A percentile compares a stretch with the other conserved stretches of the same genome.
These are phyloP conservation scores for Platycercus adscitus DNA, from an alignment of 2,113 vertebrate species.

Conservation along the genomic window DNA sequence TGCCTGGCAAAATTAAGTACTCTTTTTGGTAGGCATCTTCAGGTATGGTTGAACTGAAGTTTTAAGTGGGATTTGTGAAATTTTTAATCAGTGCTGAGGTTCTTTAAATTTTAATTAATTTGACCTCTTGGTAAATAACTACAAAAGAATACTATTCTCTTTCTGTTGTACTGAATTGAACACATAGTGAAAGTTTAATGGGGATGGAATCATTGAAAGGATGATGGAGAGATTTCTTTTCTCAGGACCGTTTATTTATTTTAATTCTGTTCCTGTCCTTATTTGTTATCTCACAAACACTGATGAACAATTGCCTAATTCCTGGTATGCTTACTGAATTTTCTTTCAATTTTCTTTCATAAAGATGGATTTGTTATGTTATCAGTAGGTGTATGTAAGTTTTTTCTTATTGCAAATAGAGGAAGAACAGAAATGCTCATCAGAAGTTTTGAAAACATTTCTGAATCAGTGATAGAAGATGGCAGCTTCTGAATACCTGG, in stretches of 20 bases:
- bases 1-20: neutral
- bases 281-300: neutral
- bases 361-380: neutral
- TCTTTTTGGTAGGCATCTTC: neutral
- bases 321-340: neutral
- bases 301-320: neutral
- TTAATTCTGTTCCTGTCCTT: neutral
- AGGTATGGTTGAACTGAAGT: neutral
- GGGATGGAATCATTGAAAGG: neutral
- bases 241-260: neutral
- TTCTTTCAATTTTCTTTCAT: neutral
- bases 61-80: neutral
- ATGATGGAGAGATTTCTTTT: neutral
- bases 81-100: neutral
- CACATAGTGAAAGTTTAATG: neutral
- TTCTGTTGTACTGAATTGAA: neutral
- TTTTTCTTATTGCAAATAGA: neutral
- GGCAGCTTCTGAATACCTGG: neutral
- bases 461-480: neutral
- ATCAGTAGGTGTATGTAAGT: neutral
- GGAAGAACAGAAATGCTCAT: neutral
- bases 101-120: slow-evolving; percentile 4
- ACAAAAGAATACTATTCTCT: neutral
- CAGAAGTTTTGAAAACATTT: neutral
- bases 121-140: neutral